Conservation (phyloP, 2,888 invertebrate genomes). For the Ommatoiulus sabulosus region DNA sequence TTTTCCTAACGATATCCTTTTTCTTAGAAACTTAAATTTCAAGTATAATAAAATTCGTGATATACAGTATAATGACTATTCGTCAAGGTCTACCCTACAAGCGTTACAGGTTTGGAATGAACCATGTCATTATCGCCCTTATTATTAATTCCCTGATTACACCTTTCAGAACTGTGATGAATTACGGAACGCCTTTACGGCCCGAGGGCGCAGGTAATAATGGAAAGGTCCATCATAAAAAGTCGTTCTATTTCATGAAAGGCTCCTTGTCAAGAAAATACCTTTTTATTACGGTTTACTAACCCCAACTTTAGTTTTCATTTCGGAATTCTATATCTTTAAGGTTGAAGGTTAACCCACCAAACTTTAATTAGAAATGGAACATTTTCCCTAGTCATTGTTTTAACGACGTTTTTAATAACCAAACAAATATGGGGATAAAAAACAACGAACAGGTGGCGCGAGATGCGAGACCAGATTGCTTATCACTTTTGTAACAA, state of each 20-base stretch:
- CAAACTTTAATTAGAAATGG: background rate
- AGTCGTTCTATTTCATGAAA: background rate
- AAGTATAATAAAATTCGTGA: too few relatives aligned
- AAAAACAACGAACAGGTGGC: background rate
- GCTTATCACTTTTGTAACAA: background rate
- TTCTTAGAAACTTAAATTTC: too few relatives aligned
- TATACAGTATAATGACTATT: too few relatives aligned
- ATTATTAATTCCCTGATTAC: conserved; percentile 29
- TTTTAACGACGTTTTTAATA: conserved; percentile 10
- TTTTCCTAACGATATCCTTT: too few relatives aligned
- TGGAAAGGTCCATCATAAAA: conserved; percentile 2
- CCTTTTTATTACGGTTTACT: conserved; percentile 15
- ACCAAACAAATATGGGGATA: background rate
- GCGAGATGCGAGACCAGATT: background rate
- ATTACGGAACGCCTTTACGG: conserved; percentile 25
- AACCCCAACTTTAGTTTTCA: background rate
- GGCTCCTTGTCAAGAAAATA: background rate
- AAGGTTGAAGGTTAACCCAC: background rate
- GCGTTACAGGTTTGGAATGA: background rate
- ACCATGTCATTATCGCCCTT: background rate
- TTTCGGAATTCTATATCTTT: background rate
- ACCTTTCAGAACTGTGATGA: conserved; percentile 13
- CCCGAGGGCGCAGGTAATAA: background rate
- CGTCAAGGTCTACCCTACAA: background rate
- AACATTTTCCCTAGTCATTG: background rate